Evolutionary conservation across 1,140 invertebrate genomes (phyloP).

Genomic region (Drosophila trapezifrons): DNA sequence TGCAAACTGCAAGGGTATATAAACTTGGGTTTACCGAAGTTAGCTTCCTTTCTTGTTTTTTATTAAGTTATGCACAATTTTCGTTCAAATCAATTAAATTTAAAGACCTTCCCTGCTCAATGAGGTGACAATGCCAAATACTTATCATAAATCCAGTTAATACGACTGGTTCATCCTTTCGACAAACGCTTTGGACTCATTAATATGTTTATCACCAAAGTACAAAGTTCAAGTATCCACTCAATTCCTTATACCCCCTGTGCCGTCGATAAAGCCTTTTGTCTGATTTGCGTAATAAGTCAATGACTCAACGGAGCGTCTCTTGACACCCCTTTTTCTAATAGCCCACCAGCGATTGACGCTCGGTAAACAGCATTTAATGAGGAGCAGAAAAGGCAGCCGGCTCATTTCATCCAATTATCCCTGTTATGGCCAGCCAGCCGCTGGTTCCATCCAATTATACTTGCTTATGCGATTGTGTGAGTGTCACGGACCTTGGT

Average conservation of each 20-base stretch:
- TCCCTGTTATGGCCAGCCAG: conserved; percentile 46
- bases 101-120: neutral
- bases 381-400: conserved; percentile 40
- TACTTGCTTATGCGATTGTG: conserved; percentile 17
- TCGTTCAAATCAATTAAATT: neutral
- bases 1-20: no score
- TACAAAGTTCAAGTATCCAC: conserved; percentile 43
- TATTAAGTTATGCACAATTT: neutral
- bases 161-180: neutral
- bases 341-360: conserved; percentile 69
- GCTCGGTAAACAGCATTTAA: conserved; percentile 59
- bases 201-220: conserved; percentile 63
- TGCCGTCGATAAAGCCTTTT: conserved; percentile 48
- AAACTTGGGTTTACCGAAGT: no score
- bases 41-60: no score
- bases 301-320: conserved; percentile 52
- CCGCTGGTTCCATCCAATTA: conserved; percentile 22
- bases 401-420: conserved; percentile 69
- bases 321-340: conserved; percentile 58
- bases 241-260: neutral
- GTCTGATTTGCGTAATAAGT: conserved; percentile 77
- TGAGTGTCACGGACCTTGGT: conserved; percentile 58
- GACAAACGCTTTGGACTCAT: conserved; percentile 51
- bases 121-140: neutral
- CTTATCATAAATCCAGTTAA: neutral